These are phyloP conservation scores for Balanococcus diminutus DNA, from an alignment of 2,888 invertebrate species.

Conservation along the genomic window DNA sequence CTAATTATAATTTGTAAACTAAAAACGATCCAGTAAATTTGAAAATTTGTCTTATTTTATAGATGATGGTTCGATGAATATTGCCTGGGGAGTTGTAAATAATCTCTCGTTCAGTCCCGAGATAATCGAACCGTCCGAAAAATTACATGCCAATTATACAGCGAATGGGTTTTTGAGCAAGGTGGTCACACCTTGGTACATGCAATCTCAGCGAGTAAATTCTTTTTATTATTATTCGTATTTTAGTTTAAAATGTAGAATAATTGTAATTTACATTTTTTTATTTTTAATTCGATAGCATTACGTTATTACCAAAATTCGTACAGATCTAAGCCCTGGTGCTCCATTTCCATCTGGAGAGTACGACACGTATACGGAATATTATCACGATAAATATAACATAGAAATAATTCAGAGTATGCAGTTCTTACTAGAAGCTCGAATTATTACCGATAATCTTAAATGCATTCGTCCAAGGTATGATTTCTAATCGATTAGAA, in stretches of 20 bases:
- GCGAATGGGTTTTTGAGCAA: constrained; percentile 15
- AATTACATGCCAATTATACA: neutral
- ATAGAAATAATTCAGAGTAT: constrained; percentile 68
- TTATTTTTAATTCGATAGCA: constrained; percentile 59
- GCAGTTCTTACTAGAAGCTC: constrained; percentile 84
- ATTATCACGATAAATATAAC: constrained; percentile 78
- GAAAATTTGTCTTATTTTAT: neutral
- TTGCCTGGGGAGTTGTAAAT: constrained; percentile 44
- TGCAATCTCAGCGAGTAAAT: constrained; percentile 17
- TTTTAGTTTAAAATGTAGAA: neutral
- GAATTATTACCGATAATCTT: constrained; percentile 60
- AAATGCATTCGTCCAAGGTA: constrained; percentile 68
- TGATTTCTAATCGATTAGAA: neutral
- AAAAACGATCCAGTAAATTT: neutral
- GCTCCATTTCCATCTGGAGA: constrained; percentile 72
- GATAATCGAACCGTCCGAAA: constrained; percentile 25
- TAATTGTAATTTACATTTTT: neutral
- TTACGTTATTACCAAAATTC: constrained; percentile 75
- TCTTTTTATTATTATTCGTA: neutral
- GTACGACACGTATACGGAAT: constrained; percentile 73
- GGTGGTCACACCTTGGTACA: constrained; percentile 45
- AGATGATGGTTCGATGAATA: constrained; percentile 13
- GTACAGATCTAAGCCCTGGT: constrained; percentile 69
- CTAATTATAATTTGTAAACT: neutral
- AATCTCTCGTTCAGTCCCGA: neutral